Conservation (phyloP, 2,113 vertebrate species). For the Myotis lucifugus region DNA sequence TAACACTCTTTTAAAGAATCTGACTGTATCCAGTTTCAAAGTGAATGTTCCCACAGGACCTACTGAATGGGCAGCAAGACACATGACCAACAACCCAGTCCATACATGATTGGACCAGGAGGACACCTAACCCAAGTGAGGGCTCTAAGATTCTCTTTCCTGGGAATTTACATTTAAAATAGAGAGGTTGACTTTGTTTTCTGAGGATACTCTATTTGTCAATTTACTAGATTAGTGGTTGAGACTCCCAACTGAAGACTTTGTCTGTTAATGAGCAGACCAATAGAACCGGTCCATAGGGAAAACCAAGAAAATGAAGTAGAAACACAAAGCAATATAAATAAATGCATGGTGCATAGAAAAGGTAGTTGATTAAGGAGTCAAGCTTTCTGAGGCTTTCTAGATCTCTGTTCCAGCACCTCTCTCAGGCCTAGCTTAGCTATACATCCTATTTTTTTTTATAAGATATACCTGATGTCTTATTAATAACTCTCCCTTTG, state of each 20-base stretch:
- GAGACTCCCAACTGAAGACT: background rate
- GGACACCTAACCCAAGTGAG: background rate
- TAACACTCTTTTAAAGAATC: background rate
- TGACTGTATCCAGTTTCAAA: background rate
- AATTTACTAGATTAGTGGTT: background rate
- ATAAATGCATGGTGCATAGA: background rate
- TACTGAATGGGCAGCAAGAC: background rate
- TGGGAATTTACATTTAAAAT: background rate
- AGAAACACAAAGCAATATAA: background rate
- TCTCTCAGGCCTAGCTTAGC: background rate
- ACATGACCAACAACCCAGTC: background rate
- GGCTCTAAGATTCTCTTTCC: background rate
- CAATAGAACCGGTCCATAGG: background rate
- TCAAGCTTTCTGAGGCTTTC: background rate
- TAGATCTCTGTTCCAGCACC: background rate
- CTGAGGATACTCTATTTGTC: background rate
- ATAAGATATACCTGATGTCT: background rate
- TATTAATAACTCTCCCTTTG: background rate
- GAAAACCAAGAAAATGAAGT: background rate
- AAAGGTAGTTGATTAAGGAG: background rate
- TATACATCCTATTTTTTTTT: background rate
- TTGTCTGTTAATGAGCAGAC: background rate
- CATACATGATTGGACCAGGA: background rate
- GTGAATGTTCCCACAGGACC: background rate
- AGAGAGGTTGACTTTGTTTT: background rate